Evolutionary conservation across 2,113 vertebrate species (phyloP).

Genomic region (Noturus placidus): DNA sequence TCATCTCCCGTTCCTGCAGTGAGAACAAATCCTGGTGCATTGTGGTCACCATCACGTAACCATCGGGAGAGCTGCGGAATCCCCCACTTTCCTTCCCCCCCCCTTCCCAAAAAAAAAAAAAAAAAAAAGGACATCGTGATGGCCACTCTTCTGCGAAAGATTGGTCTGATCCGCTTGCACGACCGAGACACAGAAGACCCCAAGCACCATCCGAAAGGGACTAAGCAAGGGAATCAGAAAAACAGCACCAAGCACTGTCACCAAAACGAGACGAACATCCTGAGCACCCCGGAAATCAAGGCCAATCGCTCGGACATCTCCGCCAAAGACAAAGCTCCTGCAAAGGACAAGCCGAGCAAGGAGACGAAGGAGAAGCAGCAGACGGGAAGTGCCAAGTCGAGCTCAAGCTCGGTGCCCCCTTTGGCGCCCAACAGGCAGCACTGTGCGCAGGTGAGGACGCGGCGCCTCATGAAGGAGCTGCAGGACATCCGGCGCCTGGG

Average conservation of each 20-base stretch:
- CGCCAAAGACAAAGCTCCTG: constrained; percentile 77
- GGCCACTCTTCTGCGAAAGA: constrained; percentile 96
- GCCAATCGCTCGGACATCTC: constrained; percentile 78
- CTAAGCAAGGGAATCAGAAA: constrained; percentile 81
- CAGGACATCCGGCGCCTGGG: constrained; percentile 95
- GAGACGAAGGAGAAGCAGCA: constrained; percentile 76
- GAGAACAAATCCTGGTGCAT: constrained; percentile 64
- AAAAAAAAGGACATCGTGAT: constrained; percentile 64
- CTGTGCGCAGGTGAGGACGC: constrained; percentile 95
- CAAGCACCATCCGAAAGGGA: constrained; percentile 89
- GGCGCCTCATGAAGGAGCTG: constrained; percentile 97
- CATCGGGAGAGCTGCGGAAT: constrained; percentile 50
- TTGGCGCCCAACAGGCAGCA: constrained; percentile 87
- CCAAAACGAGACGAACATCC: constrained; percentile 79
- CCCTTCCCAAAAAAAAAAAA: too few species aligned
- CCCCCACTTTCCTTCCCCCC: constrained; percentile 38
- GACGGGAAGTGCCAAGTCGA: constrained; percentile 63
- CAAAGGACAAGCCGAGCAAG: constrained; percentile 69
- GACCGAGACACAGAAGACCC: constrained; percentile 96
- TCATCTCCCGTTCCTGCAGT: constrained; percentile 66
- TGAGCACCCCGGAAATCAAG: constrained; percentile 79
- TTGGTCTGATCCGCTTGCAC: constrained; percentile 95
- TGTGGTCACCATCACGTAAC: constrained; percentile 49
- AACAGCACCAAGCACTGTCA: constrained; percentile 83
- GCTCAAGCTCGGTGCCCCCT: constrained; percentile 71